Percentiles rank a stretch among this genome's conserved stretches.
These are phyloP conservation scores for Xylota segnis DNA, from an alignment of 2,888 invertebrate genomes.

Conservation along the genomic window DNA sequence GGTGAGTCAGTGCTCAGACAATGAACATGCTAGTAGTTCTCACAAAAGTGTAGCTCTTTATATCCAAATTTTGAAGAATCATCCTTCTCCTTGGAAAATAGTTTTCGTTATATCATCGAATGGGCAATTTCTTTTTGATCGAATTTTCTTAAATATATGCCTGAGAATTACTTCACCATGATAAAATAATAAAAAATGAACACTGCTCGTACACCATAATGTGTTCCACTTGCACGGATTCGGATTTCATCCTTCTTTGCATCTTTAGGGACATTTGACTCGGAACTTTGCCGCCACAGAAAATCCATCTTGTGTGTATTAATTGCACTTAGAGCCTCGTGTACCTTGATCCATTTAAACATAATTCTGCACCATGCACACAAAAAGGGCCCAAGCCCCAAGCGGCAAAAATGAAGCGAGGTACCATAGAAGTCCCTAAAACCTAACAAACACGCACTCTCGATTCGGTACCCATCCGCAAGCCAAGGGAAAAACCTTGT, in stretches of 20 bases:
- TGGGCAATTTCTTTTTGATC: no score
- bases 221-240: background rate
- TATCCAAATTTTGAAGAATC: no score
- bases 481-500: constrained; percentile 28
- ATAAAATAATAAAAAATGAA: background rate
- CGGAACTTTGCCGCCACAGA: constrained; percentile 4
- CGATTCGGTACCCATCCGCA: background rate
- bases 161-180: background rate
- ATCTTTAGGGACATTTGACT: background rate
- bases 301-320: constrained; percentile 46
- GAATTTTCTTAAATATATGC: no score
- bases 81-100: no score
- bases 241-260: background rate
- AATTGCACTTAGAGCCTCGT: constrained; percentile 23
- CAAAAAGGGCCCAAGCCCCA: constrained; percentile 23
- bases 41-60: no score
- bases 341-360: constrained; percentile 42
- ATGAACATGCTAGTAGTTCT: no score
- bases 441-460: constrained; percentile 15
- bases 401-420: constrained; percentile 4
- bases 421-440: constrained; percentile 13
- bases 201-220: background rate
- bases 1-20: no score
- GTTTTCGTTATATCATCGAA: no score
- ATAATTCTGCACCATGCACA: constrained; percentile 32